Base-by-base conservation (phyloP, 2,888 invertebrate genomes). In the Drosophila niveifrons region DNA sequence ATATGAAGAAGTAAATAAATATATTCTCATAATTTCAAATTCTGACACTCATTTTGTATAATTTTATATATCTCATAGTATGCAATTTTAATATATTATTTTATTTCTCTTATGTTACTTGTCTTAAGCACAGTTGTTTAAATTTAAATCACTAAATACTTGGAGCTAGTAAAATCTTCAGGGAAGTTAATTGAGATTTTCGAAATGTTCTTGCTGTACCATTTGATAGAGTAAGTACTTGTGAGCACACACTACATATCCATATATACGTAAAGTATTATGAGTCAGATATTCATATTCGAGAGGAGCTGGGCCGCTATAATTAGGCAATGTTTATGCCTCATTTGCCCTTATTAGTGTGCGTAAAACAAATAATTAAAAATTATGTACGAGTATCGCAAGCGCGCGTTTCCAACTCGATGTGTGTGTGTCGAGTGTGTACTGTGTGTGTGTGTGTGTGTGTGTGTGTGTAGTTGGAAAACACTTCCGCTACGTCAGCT, bases 261-360 rank as follows among this genome's bases (percentile, higher is more conserved):
- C 4, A 23, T n/a, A 51, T 57, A 8, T 51, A 31, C 13, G 13
- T 3, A 17, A 55, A 55, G 29, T 44, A 18, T 9, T 61, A 23
- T 53, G 57, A 58, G 47, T 53, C 53, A 62, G 52, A 29, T 23
- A 23, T 46, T 48, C 36, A 39, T 17, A 44, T 31, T 44, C 31
- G 31, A 44, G 23, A 6, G 17, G 23, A 6, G 17, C 11, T 18
- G 41, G 67, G 23, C 39, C 1, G 65, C 64, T 82, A 83, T 88
- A 88, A 88, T 88, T 82, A 85, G 80, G 67, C 68, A 76, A 85
- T 87, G 88, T 83, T 88, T 88, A 88, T 83, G 83, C 78, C 84
- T 80, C 87, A 88, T 83, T 83, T 88, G 86, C 80, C 78, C 82
- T 86, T 83, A 83, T 83, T 83, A 88, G 88, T 72, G 83, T 82